Evolutionary conservation across 2,113 vertebrate genomes (phyloP), one percentile per base, ranked within the genome.

Genomic region (Rhinopomastus cyanomelas): DNA sequence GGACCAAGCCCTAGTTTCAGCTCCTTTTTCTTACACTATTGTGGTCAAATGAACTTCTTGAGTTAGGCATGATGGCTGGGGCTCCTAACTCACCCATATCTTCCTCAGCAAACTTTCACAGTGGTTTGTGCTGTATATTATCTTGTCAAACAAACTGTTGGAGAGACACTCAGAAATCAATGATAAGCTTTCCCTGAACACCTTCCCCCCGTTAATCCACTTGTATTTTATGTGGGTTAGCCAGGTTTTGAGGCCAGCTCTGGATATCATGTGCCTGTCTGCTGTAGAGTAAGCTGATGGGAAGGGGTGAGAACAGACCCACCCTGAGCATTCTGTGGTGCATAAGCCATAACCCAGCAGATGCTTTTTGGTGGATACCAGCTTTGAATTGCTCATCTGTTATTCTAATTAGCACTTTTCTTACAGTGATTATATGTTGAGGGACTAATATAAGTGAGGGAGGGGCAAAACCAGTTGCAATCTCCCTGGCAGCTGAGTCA

Each of bases 191-290:
- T 75, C 12, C 27, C n/a, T 6, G 57, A 46, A 52, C 8, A 57
- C 7, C 51, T 12, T 3, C 5, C 10, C 27, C 9, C 2, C 34
- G 26, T 30, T 42, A 79, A 42, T 42, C 7, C 34, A 29, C 20
- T 32, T 26, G 5, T 27, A 22, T 32, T 73, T 76, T 59, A 11
- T 17, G 53, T 5, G 27, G 8, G 7, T 42, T 42, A 42, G 16
- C 11, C 6, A 52, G 62, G 36, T 66, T 56, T 56, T 71, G 36
- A 87, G 44, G 29, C 22, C 14, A 27, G 29, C 3, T 62, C 4
- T 0, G 1, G 42, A 8, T n/a, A 19, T 8, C 2, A 0, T 52
- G 59, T 49, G 8, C 25, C 11, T 61, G 11, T 23, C 44, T 26
- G 9, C 30, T n/a, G n/a, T 16, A 19, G 56, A 25, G 16, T 16